Conservation (phyloP, 2,888 invertebrate genomes). For the Rotaria socialis region DNA sequence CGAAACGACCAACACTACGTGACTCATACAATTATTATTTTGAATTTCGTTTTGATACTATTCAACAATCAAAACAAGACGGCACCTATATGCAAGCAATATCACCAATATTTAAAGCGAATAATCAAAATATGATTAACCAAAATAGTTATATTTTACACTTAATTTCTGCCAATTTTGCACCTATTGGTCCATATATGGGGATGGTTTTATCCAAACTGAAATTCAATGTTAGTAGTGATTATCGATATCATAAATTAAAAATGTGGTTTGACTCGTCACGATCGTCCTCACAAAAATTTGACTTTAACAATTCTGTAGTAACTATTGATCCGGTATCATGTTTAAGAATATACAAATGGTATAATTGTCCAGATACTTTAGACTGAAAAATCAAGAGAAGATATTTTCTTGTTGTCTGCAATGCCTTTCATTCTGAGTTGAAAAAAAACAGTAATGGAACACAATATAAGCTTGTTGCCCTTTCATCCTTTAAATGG, state of each 20-base stretch:
- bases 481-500: too few species aligned
- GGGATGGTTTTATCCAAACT: conserved; percentile 55
- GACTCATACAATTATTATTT: conserved; percentile 26
- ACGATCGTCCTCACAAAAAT: background rate
- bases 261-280: conserved; percentile 54
- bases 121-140: conserved; percentile 11
- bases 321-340: conserved; percentile 23
- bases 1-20: background rate
- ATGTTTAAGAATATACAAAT: background rate
- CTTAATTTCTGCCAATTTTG: background rate
- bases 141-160: conserved; percentile 12
- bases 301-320: background rate
- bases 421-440: too few species aligned
- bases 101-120: background rate
- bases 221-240: conserved; percentile 54
- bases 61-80: background rate
- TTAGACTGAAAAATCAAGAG: background rate
- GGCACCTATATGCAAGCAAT: background rate
- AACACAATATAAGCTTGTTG: too few species aligned
- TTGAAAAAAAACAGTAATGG: too few species aligned
- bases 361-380: background rate
- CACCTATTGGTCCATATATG: conserved; percentile 28
- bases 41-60: conserved; percentile 1
- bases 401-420: background rate
- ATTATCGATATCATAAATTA: conserved; percentile 56